Evolutionary conservation across 2,888 invertebrate species (phyloP), one percentile per base, ranked within the genome.

Genomic region (Torymus auratus): DNA sequence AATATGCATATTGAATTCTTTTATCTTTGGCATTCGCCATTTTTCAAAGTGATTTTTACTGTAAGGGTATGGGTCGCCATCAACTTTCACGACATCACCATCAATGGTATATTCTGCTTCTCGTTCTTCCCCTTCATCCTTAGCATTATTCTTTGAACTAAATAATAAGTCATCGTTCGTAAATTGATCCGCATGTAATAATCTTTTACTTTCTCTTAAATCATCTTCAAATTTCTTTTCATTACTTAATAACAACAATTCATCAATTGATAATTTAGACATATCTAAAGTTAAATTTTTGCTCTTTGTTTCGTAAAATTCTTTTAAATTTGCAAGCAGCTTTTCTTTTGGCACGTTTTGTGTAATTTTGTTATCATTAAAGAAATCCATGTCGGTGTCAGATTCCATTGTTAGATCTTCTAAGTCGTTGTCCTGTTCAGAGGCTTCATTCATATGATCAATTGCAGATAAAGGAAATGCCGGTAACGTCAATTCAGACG

Each of bases 61-160:
- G 71, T 86, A 88, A 0, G 88, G 88, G 56, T 88, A 88, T 15
- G 86, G 85, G 75, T 88, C 88, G 7, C 87, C 88, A 0, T 85
- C 84, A 2, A 87, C 23, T 50, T 82, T 85, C 0, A 87, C 56
- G 15, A 85, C 86, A 15, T 85, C 71, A 2, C 67, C 65, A 7
- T 62, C 64, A 12, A 28, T 2, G 1, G 23, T 64, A 15, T 55
- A 56, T 28, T 41, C 41, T 41, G 41, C 41, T 41, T 5, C 41
- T 5, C 41, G 41, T 41, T 41, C 41, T 41, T 7, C 41, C 7
- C 41, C 41, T 41, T 10, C 7, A 41, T 41, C 41, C 41, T 41
- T 5, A 41, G 41, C 7, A 5, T 41, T 1, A 41, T 41, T 41
- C 7, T 41, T 41, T 7, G 7, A 41, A 41, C 7, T 41, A 7